Conservation (phyloP, 2,113 vertebrate species). For the Leptocoma aspasia region DNA sequence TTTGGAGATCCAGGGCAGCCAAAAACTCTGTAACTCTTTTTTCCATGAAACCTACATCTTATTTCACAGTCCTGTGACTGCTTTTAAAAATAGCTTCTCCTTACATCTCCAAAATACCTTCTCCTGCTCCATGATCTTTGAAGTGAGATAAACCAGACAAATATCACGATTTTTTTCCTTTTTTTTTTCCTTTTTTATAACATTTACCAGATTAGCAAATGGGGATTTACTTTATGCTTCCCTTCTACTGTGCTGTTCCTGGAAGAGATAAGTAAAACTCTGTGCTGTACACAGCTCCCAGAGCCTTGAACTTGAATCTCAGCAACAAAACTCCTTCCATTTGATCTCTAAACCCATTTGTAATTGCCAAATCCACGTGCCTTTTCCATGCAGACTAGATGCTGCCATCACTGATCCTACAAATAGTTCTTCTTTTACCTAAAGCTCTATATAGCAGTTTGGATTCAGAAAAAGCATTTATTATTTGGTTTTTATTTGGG, state of each 20-base stretch:
- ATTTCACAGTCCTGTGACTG: neutral
- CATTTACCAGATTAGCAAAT: conserved; percentile 30
- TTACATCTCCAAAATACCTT: neutral
- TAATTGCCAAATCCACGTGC: neutral
- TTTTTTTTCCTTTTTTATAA: neutral
- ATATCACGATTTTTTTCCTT: neutral
- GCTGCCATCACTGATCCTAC: neutral
- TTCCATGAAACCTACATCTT: neutral
- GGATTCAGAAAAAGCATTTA: neutral
- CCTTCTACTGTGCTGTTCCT: neutral
- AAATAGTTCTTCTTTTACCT: neutral
- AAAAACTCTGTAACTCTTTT: neutral
- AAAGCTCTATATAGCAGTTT: fast-evolving
- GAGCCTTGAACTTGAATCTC: neutral
- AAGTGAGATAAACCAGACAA: conserved; percentile 48
- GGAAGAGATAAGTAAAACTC: neutral
- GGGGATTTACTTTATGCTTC: neutral
- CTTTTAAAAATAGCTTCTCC: conserved; percentile 10
- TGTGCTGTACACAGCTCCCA: neutral
- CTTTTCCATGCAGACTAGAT: neutral
- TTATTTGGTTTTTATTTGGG: neutral
- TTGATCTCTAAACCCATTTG: neutral
- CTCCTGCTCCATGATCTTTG: neutral
- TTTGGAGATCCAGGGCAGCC: neutral
- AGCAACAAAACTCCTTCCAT: neutral